These are phyloP conservation scores for Pithys albifrons DNA, from an alignment of 2,113 vertebrate genomes.

Conservation along the genomic window DNA sequence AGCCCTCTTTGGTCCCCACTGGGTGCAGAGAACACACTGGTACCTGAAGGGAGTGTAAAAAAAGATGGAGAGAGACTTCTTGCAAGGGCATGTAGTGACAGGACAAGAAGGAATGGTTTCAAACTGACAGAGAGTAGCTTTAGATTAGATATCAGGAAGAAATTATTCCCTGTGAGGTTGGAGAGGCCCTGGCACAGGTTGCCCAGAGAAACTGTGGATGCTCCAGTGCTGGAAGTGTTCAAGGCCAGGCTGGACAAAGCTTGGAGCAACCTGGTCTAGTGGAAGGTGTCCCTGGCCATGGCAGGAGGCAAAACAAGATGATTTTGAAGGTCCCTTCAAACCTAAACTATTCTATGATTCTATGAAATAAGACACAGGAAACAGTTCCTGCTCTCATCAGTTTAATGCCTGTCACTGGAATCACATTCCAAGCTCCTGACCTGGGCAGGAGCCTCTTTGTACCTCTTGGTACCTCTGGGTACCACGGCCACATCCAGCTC, in stretches of 20 bases:
- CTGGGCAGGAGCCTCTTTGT: neutral
- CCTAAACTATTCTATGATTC: neutral
- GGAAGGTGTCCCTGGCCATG: neutral
- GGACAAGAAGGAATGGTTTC: neutral
- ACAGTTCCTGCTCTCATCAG: neutral
- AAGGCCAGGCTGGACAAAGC: accelerated
- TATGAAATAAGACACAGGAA: accelerated
- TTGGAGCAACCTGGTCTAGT: neutral
- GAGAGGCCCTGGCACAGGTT: neutral
- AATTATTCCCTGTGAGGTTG: neutral
- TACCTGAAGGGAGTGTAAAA: neutral
- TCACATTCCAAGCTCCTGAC: neutral
- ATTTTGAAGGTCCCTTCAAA: neutral
- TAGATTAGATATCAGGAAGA: neutral
- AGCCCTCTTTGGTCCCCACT: neutral
- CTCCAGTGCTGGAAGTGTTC: neutral
- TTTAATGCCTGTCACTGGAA: neutral
- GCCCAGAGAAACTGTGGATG: neutral
- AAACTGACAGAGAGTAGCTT: neutral
- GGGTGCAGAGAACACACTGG: neutral
- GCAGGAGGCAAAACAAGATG: neutral
- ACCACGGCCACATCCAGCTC: neutral
- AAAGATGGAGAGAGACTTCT: neutral
- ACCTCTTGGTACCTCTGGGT: neutral
- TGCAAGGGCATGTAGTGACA: neutral